phyloP scores from a whole-genome alignment of 2,888 invertebrate genomes.

The Tubulanus polymorphus region DNA sequence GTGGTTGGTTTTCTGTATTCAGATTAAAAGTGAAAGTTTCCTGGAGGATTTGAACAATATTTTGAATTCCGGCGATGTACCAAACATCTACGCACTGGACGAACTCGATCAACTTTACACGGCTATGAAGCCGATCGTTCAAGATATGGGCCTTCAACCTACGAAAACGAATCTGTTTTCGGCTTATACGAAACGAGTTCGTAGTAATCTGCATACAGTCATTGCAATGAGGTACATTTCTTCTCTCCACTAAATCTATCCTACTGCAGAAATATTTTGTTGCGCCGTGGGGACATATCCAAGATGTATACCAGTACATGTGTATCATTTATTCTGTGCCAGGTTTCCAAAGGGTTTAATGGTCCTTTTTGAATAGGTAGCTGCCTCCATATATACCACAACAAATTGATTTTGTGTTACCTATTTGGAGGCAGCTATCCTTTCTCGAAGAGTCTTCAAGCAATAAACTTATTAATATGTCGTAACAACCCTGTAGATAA shows the following conservation, averaged over 20 bases:
- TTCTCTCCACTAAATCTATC: not conserved
- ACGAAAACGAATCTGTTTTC: slow-evolving; percentile 66
- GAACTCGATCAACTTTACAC: slow-evolving; percentile 63
- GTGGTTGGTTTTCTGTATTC: slow-evolving; percentile 27
- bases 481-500: no score
- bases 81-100: slow-evolving; percentile 53
- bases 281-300: no score
- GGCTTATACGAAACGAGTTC: slow-evolving; percentile 50
- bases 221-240: slow-evolving; percentile 56
- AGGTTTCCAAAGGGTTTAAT: no score
- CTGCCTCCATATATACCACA: no score
- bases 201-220: slow-evolving; percentile 52
- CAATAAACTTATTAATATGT: no score
- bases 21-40: slow-evolving; percentile 54
- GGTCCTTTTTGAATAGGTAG: no score
- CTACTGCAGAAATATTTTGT: not conserved
- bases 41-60: slow-evolving; percentile 55
- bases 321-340: no score
- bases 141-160: slow-evolving; percentile 70
- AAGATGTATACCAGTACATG: no score
- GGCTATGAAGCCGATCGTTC: slow-evolving; percentile 69
- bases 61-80: slow-evolving; percentile 54
- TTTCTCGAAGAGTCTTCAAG: no score
- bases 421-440: no score
- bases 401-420: no score